Conservation (phyloP, 2,888 invertebrate genomes). For the Hyposoter didymator region DNA sequence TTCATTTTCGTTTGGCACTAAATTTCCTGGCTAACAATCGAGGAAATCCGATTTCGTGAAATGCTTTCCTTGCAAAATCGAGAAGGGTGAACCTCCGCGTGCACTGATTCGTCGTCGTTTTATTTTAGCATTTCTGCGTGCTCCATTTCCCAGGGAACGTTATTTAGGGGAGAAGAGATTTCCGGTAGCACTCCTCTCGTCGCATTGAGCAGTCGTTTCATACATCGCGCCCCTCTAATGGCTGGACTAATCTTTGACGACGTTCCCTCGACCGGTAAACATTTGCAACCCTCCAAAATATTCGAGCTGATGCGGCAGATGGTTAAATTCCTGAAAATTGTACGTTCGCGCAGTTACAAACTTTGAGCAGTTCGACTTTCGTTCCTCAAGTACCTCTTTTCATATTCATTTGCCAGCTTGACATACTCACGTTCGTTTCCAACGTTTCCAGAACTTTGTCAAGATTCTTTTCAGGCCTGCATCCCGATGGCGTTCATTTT, state of each 20-base stretch:
- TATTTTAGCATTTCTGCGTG: neutral
- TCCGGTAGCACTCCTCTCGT: neutral
- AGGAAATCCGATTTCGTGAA: neutral
- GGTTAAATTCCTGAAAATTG: neutral
- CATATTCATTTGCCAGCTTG: neutral
- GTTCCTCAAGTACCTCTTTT: neutral
- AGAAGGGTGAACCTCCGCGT: neutral
- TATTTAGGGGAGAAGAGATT: slow-evolving; percentile 11
- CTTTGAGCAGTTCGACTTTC: neutral
- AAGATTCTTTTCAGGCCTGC: neutral
- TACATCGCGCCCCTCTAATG: neutral
- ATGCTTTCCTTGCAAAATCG: neutral
- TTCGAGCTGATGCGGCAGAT: neutral
- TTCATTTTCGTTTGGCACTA: neutral
- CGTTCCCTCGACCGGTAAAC: neutral
- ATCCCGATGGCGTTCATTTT: neutral
- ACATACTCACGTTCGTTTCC: neutral
- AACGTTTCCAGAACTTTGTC: neutral
- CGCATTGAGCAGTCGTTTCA: neutral
- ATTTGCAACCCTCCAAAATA: neutral
- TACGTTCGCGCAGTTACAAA: neutral
- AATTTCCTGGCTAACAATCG: neutral
- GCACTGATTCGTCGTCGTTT: neutral
- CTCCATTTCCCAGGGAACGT: neutral
- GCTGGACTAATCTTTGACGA: neutral